Base-by-base conservation (phyloP, 2,113 vertebrate genomes). In the Sturnira hondurensis region DNA sequence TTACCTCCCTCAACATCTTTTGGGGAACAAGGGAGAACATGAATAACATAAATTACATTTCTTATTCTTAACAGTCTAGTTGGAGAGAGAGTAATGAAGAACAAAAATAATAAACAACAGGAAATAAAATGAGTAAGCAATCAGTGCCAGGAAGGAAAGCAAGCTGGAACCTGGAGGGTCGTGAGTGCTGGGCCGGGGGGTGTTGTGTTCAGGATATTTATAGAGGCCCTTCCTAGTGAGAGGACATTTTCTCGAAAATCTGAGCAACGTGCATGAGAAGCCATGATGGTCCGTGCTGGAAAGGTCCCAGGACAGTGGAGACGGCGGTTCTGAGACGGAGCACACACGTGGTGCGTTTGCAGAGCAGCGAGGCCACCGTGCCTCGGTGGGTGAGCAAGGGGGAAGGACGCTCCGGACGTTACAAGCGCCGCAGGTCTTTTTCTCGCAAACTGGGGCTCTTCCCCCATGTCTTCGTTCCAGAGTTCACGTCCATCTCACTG, bases 21-120 rank as follows among this genome's bases (percentile, higher is more conserved):
- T 56, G 31, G 63, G 12, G 9, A 43, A 38, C 43, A 74, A 33
- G 14, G 13, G 10, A 88, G 71, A 78, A 78, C 10, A 45, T 68
- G 47, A 94, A 71, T 84, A 77, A 65, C 87, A 47, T 89, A 86
- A 81, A 71, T 36, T 45, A 2, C 45, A 70, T 63, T 77, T 68
- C 12, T 58, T 58, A 38, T 54, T 86, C 90, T 92, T 47, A 92
- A 77, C 52, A 94, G 43, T 82, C 8, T 77, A 36, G 10, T 93
- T 92, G 61, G 54, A 76, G 20, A 92, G n/a, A 56, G 65, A 65
- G n/a, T 41, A 83, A 41, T 86, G 86, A 71, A 38, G 82, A 85
- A 89, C 63, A 65, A 58, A 85, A 94, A 58, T 65, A 74, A 22
- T 80, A 85, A 88, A 45, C 38, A 92, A 31, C 38, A 87, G 96